phyloP scores from a whole-genome alignment of 2,888 invertebrate genomes.

The Agelastica alni region DNA sequence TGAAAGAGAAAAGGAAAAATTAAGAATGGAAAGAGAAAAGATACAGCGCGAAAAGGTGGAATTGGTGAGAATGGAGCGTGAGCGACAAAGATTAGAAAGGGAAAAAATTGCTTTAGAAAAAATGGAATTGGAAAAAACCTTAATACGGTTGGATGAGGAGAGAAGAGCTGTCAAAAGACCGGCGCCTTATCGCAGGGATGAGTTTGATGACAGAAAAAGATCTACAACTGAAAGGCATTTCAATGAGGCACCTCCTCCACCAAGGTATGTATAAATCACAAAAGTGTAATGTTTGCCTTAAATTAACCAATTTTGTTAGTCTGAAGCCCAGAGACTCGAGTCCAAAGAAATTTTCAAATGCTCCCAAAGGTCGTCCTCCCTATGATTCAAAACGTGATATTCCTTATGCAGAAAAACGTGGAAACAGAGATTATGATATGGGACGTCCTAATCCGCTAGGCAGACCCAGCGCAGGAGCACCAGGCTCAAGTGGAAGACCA shows the following conservation, averaged over 20 bases:
- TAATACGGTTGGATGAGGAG: constrained; percentile 67
- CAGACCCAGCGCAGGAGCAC: constrained; percentile 33
- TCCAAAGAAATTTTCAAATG: constrained; percentile 39
- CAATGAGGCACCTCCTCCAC: constrained; percentile 64
- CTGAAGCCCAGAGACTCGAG: constrained; percentile 45
- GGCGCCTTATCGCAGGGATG: constrained; percentile 48
- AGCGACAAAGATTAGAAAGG: constrained; percentile 73
- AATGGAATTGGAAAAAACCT: constrained; percentile 80
- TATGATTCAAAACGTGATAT: constrained; percentile 46
- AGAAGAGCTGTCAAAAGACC: constrained; percentile 62
- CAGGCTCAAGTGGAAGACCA: constrained; percentile 34
- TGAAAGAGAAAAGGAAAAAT: constrained; percentile 78
- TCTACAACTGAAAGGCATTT: constrained; percentile 49
- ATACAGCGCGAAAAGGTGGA: constrained; percentile 89
- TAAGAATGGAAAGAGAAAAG: constrained; percentile 82
- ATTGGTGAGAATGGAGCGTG: constrained; percentile 79
- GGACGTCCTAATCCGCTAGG: constrained; percentile 37
- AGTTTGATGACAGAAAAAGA: constrained; percentile 37
- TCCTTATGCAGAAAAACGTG: constrained; percentile 46
- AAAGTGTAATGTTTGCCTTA: neutral
- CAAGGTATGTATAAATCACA: constrained; percentile 48
- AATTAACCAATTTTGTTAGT: constrained; percentile 33
- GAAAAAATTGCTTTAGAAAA: constrained; percentile 68
- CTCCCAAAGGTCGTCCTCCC: constrained; percentile 29
- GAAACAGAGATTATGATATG: constrained; percentile 44